phyloP scores from a whole-genome alignment of 2,113 vertebrate genomes.

The Leptodactylus fuscus region DNA sequence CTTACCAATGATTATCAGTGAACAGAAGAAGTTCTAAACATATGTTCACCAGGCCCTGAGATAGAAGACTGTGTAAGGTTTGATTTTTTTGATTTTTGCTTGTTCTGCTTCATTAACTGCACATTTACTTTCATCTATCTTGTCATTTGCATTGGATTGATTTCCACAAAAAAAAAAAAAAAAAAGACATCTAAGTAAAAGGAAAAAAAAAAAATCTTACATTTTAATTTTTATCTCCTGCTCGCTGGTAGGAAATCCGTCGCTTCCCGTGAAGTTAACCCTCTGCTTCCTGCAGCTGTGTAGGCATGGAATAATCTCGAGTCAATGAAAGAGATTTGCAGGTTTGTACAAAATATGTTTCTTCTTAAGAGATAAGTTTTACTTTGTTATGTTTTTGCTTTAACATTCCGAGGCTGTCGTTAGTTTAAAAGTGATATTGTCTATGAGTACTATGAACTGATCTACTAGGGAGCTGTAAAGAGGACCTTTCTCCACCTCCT shows the following conservation, averaged over 20 bases:
- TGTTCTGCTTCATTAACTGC: slow-evolving; percentile 53
- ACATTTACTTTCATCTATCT: slow-evolving; percentile 49
- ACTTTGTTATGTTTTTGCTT: background rate
- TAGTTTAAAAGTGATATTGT: too few relatives aligned
- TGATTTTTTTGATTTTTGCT: slow-evolving; percentile 44
- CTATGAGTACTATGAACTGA: too few relatives aligned
- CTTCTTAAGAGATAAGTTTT: too few relatives aligned
- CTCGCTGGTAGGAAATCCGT: background rate
- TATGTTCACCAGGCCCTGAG: slow-evolving; percentile 38
- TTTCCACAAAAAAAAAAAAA: slow-evolving; percentile 46
- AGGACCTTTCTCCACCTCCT: too few relatives aligned
- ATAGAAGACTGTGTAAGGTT: slow-evolving; percentile 33
- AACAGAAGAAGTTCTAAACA: slow-evolving; percentile 45
- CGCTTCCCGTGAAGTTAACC: slow-evolving; percentile 32
- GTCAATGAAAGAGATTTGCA: background rate
- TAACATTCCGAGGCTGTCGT: too few relatives aligned
- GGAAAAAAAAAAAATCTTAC: background rate
- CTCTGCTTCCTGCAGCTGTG: background rate
- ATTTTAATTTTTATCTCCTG: slow-evolving; percentile 26
- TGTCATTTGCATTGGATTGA: slow-evolving; percentile 53
- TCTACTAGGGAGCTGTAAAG: too few relatives aligned
- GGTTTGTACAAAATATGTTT: background rate
- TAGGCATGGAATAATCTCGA: background rate
- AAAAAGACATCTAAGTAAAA: slow-evolving; percentile 43
- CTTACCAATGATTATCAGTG: slow-evolving; percentile 1